Base-by-base conservation (phyloP, 2,888 invertebrate genomes). In the Conistra vaccinii region DNA sequence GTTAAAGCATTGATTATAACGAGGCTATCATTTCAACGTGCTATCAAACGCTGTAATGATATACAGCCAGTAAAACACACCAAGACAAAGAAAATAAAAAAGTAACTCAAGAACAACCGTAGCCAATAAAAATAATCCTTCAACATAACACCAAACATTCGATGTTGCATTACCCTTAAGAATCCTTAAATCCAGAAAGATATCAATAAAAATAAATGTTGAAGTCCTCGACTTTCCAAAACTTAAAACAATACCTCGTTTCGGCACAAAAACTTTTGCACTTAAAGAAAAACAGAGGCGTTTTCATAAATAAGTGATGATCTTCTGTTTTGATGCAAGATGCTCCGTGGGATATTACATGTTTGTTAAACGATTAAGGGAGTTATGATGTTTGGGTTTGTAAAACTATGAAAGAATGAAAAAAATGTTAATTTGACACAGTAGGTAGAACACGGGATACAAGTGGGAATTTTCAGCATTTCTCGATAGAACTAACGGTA, bases 281-380 rank as follows among this genome's bases (percentile, higher is more conserved):
- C 88, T 89, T 90, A 87, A 90, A 91, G 89, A 89, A 89, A 91
- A 91, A 89, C 91, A 90, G 87, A 90, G 78, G 85, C 76, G 83
- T 89, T 91, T 91, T 89, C 86, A 90, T 90, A 89, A 91, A 91
- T 88, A 89, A 83, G 78, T 69, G 80, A 83, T 82, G 75, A 63
- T 82, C 63, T 80, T 86, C 81, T 70, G 63, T 62, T 77, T 74
- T 32, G 79, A 78, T 80, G 76, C 81, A 83, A 82, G 74, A 66
- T 73, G 67, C 48, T 71, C 61, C 39, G 65, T 75, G 67, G 29
- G 45, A 76, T 77, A 80, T 82, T 83, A 83, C 77, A 84, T 80
- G 77, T 84, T 67, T 57, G 14, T 20, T 12, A 26, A n/a, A n/a
- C n/a, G 12, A 57, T 62, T 53, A 42, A 7, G 10, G 32, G 2